A percentile compares a stretch with the other conserved stretches of the same genome.
Conservation (phyloP, 64 coral and sea anemone species). For the Dendronephthya gigantea region DNA sequence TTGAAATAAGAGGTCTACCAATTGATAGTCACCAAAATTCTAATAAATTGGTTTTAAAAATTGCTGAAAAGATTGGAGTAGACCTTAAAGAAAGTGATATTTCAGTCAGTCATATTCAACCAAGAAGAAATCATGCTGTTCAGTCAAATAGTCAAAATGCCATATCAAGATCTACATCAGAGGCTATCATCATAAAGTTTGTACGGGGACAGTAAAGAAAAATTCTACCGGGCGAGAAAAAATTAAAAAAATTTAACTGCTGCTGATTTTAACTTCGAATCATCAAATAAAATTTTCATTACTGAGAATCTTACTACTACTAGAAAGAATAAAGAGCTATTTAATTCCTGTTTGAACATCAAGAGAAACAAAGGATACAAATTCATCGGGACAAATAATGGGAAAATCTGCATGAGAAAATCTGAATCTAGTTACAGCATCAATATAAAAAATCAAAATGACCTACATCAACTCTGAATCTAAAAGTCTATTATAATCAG, state of each 20-base stretch:
- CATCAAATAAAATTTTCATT: neutral
- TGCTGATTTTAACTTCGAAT: neutral
- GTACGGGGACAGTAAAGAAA: conserved; percentile 9
- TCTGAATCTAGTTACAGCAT: neutral
- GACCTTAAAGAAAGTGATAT: neutral
- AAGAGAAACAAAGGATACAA: conserved; percentile 18
- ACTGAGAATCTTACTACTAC: conserved; percentile 4
- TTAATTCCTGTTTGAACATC: conserved; percentile 1
- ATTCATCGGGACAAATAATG: conserved; percentile 25
- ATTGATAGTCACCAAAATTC: conserved; percentile 10
- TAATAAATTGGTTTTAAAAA: neutral
- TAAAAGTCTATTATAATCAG: too few species aligned
- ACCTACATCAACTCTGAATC: conserved; percentile 9
- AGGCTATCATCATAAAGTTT: conserved; percentile 11
- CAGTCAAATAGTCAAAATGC: too few species aligned
- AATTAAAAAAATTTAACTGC: conserved; percentile 6
- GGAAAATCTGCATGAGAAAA: conserved; percentile 20
- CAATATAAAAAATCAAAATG: conserved; percentile 7
- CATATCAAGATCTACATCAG: neutral
- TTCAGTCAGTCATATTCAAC: conserved; percentile 3
- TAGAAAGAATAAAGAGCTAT: conserved; percentile 20
- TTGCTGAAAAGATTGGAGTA: neutral
- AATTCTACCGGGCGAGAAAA: neutral
- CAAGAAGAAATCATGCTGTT: too few species aligned
- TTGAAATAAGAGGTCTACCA: conserved; percentile 26